Conservation (phyloP, 2,113 vertebrate genomes). For the Mastomys coucha region DNA sequence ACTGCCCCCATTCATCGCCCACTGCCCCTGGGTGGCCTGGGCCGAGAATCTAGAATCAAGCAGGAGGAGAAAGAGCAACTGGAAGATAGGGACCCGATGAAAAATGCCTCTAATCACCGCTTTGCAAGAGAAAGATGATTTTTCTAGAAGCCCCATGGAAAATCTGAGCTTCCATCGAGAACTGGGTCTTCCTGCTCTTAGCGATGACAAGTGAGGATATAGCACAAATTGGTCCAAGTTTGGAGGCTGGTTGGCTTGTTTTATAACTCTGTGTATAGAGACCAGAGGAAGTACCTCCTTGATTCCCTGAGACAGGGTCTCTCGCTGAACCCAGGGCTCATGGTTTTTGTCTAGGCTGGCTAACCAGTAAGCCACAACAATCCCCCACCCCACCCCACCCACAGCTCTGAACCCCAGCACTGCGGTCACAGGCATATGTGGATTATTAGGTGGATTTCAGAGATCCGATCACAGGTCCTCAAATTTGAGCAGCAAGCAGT, state of each 20-base stretch:
- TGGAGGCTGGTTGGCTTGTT: background rate
- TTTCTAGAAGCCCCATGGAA: constrained; percentile 61
- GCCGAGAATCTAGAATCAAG: constrained; percentile 12
- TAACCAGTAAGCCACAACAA: background rate
- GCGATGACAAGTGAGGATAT: background rate
- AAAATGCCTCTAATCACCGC: constrained; percentile 30
- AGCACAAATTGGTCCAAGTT: too few species aligned
- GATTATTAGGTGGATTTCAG: too few species aligned
- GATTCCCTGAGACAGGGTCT: background rate
- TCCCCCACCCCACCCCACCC: background rate
- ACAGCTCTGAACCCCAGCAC: background rate
- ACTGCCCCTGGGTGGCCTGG: constrained; percentile 78
- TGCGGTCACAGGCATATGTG: background rate
- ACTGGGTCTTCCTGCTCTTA: background rate
- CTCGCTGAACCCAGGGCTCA: background rate
- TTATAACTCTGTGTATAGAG: background rate
- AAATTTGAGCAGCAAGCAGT: too few species aligned
- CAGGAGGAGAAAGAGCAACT: constrained; percentile 26
- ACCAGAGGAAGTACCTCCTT: background rate
- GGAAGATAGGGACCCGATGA: constrained; percentile 35
- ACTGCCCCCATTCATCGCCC: constrained; percentile 42
- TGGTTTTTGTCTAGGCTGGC: background rate
- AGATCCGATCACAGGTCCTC: background rate
- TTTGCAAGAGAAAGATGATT: background rate
- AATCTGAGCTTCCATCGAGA: background rate